A percentile compares a stretch with the other conserved stretches of the same genome.
Evolutionary conservation across 2,113 vertebrate genomes (phyloP).

Genomic region (Dolichallabes microphthalmus): DNA sequence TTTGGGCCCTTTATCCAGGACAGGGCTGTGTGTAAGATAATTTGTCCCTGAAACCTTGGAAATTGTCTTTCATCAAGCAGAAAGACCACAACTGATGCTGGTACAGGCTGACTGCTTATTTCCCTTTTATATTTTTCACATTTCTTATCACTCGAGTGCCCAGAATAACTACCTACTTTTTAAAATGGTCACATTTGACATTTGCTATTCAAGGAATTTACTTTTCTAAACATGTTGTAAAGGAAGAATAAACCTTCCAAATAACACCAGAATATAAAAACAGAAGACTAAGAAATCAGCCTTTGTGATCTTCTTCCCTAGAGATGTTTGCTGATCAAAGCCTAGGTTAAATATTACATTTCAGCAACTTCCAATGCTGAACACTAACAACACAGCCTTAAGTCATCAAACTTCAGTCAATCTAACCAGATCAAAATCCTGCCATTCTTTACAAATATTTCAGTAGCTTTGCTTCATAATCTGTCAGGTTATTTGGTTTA

Average conservation of each 20-base stretch:
- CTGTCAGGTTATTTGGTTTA: not conserved
- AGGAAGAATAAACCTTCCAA: not conserved
- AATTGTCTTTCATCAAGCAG: not conserved
- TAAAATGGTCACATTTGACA: not conserved
- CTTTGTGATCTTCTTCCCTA: slow-evolving; percentile 6
- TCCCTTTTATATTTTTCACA: not conserved
- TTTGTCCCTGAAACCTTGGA: slow-evolving; percentile 13
- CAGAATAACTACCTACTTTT: not conserved
- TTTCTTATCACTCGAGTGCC: not conserved
- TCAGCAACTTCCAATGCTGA: slow-evolving; percentile 21
- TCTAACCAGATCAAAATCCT: slow-evolving; percentile 31
- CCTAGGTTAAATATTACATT: slow-evolving; percentile 33
- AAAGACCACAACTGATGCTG: not conserved
- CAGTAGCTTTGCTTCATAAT: not conserved
- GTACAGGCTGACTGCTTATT: not conserved
- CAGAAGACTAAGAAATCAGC: not conserved
- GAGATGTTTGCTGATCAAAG: slow-evolving; percentile 43
- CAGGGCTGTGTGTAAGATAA: slow-evolving; percentile 34
- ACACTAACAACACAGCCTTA: slow-evolving; percentile 27
- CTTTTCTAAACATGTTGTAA: not conserved
- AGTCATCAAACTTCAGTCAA: slow-evolving; percentile 30
- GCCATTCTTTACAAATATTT: slow-evolving; percentile 29
- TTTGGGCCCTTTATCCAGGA: slow-evolving; percentile 41
- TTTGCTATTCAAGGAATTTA: not conserved
- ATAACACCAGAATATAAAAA: slow-evolving; percentile 24